Evolutionary conservation across 2,888 invertebrate genomes (phyloP).

Genomic region (Stenolophus ochropezus): DNA sequence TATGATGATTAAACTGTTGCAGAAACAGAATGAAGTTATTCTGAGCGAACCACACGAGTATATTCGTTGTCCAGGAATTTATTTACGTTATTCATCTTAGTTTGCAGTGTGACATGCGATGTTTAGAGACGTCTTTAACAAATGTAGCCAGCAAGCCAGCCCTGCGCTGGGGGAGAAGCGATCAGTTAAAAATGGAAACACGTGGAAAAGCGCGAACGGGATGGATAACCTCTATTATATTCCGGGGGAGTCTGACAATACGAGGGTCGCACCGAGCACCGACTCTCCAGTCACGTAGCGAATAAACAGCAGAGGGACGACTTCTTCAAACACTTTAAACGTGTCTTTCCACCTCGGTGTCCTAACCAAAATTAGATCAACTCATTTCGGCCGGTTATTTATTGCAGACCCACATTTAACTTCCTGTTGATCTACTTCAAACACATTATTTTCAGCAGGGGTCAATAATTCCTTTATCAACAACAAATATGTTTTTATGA

Average conservation of each 20-base stretch:
- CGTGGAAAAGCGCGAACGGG: constrained; percentile 9
- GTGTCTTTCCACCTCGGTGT: constrained; percentile 3
- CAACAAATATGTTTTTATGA: too few relatives aligned
- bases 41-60: too few relatives aligned
- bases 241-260: constrained; percentile 5
- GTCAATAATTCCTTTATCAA: too few relatives aligned
- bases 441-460: too few relatives aligned
- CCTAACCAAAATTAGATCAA: constrained; percentile 1
- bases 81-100: too few relatives aligned
- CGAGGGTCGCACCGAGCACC: not conserved
- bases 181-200: constrained; percentile 41
- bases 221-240: constrained; percentile 35
- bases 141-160: not conserved
- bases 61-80: too few relatives aligned
- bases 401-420: not conserved
- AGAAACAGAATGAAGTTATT: too few relatives aligned
- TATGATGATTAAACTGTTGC: too few relatives aligned
- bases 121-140: not conserved
- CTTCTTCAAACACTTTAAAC: constrained; percentile 36
- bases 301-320: constrained; percentile 32
- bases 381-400: not conserved
- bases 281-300: constrained; percentile 32
- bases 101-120: too few relatives aligned
- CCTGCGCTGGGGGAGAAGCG: not conserved
- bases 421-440: too few relatives aligned